Evolutionary conservation across 37 sponge, comb jelly and placozoan genomes (phyloP), one percentile per base, ranked within the genome.

Genomic region (Beroe ovata): DNA sequence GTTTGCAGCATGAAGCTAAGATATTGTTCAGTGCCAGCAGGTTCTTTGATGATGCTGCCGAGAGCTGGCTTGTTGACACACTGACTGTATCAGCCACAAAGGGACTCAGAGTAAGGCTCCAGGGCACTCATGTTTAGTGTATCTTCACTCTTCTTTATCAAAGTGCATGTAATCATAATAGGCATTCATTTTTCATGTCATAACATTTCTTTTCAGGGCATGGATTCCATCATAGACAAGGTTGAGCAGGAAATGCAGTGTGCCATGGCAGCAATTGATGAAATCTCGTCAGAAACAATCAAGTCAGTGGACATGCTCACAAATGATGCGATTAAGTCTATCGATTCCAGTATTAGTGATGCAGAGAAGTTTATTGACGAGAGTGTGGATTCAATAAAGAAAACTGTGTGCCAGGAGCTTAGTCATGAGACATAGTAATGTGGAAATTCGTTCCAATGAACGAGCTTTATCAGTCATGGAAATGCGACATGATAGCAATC

Each of bases 41-140:
- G n/a, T 8, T 77, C 0, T 30, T 77, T 33, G 84, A 77, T 36
- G 84, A 77, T 39, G 84, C 84, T 77, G 84, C 84, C 1, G 84
- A 77, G 84, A 77, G 41, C 47, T 77, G 84, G 84, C 47, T 77
- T 11, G 42, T 77, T 77, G 47, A 35, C 21, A 16, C n/a, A 20
- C 19, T 77, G 22, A 42, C 84, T 77, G 54, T 32, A 1, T 30
- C 84, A 36, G 84, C 84, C 3, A 20, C 54, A 20, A 23, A 77
- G 23, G 84, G 84, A 42, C 84, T 77, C 22, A 77, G 8, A 54
- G 71, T 71, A 71, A 2, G 71, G n/a, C n/a, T n/a, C n/a, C n/a
- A n/a, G n/a, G n/a, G n/a, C n/a, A n/a, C n/a, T n/a, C n/a, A n/a
- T n/a, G n/a, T 6, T 47, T 47, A 11, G 54, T 47, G 54, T 47